Evolutionary conservation across 1,140 invertebrate genomes (phyloP), one percentile per base, ranked within the genome.

Genomic region (Drosophila parabipectinata): DNA sequence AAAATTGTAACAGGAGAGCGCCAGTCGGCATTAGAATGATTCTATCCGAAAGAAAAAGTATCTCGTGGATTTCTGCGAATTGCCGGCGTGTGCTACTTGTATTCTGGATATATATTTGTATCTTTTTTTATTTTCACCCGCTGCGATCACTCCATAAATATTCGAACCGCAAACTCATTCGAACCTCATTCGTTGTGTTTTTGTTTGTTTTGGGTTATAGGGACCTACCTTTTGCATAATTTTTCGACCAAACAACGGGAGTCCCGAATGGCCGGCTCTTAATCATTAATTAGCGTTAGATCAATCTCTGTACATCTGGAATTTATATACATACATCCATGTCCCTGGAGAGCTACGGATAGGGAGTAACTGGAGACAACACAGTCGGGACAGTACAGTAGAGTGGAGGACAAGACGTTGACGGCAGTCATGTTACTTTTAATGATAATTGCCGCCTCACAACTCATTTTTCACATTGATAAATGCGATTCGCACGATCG

Each of bases 401-500:
- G 2, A 21, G 21, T 21, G 21, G 21, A 41, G 12, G 3, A 41
- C n/a, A 32, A 8, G 28, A 44, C 60, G 54, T 54, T 59, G 56
- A 73, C 58, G 62, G 77, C 68, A 81, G 82, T 87, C 83, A 79
- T 87, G 83, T 87, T 87, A 79, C 79, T 83, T 84, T 87, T 87
- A 87, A 89, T 87, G 82, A 84, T 87, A 89, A 87, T 87, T 89
- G 76, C 76, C 55, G 79, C 50, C 72, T 87, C 82, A 83, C 82
- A 88, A 88, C 83, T 87, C 83, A 87, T 87, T 87, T 88, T 78
- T 87, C 84, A 87, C 75, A 53, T 69, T 82, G 83, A 88, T 88
- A 81, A 88, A 87, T 79, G 69, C 44, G 55, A 47, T 54, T 62
- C 32, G 47, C 55, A 52, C 44, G 14, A 6, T 9, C n/a, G 4